Conservation (phyloP, 2,797 vertebrate species). For the Lycodopsis pacificus region DNA sequence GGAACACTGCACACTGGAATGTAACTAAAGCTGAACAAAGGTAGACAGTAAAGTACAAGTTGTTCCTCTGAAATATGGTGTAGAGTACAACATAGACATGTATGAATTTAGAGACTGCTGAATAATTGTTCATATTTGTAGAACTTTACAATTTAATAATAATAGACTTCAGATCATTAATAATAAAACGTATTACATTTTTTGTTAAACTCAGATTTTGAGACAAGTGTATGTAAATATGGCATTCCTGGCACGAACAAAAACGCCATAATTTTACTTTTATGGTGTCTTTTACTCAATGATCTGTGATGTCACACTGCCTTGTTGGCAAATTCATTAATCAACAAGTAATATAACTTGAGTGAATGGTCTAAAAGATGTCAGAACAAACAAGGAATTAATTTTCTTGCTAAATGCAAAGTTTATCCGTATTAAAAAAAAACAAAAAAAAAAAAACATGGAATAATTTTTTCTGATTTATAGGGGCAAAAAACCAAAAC, state of each 20-base stretch:
- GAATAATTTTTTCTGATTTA: not conserved
- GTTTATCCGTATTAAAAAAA: not conserved
- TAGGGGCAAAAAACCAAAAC: no score
- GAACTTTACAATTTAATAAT: not conserved
- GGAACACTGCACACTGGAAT: not conserved
- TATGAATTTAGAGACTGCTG: not conserved
- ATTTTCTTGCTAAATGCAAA: not conserved
- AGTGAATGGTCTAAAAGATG: not conserved
- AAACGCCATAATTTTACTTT: not conserved
- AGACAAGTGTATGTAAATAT: not conserved
- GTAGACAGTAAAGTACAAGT: not conserved
- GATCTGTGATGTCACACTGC: not conserved
- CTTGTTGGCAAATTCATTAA: not conserved
- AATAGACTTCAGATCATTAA: not conserved
- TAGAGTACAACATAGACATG: not conserved
- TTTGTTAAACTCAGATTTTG: not conserved
- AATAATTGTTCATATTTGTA: not conserved
- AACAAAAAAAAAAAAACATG: no score
- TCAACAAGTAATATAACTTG: not conserved
- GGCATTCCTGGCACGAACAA: not conserved
- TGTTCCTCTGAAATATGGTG: not conserved
- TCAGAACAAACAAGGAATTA: not conserved
- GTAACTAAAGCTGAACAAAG: not conserved
- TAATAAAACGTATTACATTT: not conserved
- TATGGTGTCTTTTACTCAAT: not conserved